These are phyloP conservation scores for Camelus bactrianus DNA, from an alignment of 2,113 vertebrate genomes.

Conservation along the genomic window DNA sequence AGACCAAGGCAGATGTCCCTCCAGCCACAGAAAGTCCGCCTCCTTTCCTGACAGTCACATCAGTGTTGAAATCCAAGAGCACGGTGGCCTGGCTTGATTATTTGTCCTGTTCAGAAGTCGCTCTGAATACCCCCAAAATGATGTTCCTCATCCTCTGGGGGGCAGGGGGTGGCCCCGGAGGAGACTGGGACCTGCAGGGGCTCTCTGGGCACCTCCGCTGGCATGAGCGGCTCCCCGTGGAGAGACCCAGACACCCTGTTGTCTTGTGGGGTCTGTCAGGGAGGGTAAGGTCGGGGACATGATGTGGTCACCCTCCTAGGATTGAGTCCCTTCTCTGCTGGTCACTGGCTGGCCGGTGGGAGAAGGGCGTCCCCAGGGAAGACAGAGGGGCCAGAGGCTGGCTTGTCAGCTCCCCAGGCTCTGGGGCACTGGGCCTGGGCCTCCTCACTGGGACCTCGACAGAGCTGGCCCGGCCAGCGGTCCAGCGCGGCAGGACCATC, in stretches of 20 bases:
- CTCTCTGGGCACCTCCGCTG: rapidly evolving
- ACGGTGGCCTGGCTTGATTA: neutral
- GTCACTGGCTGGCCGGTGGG: neutral
- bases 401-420: rapidly evolving
- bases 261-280: neutral
- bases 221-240: rapidly evolving
- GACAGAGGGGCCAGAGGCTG: rapidly evolving
- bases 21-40: neutral
- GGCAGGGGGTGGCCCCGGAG: neutral
- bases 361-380: neutral
- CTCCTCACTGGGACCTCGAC: neutral
- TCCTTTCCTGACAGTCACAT: neutral
- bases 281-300: neutral
- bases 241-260: rapidly evolving
- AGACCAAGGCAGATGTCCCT: rapidly evolving
- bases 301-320: too few species aligned
- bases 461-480: rapidly evolving
- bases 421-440: rapidly evolving
- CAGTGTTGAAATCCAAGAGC: neutral
- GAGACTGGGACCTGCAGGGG: neutral
- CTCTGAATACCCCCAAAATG: neutral
- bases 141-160: rapidly evolving
- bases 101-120: neutral
- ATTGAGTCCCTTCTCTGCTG: neutral
- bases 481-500: rapidly evolving